Base-by-base conservation (phyloP, 2,113 vertebrate species). In the Microtus oregoni region DNA sequence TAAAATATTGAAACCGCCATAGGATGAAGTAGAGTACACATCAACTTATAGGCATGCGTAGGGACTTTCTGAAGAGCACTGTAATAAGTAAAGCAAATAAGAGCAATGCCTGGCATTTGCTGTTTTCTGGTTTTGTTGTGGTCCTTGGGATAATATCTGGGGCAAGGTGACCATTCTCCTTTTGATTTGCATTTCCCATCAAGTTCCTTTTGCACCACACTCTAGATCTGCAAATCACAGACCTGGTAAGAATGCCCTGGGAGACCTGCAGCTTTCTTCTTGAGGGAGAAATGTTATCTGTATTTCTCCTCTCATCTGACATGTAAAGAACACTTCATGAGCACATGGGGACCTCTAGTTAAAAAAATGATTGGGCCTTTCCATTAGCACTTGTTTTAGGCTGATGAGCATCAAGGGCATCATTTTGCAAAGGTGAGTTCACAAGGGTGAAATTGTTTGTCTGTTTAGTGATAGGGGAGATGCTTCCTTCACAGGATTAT, bases 401-500 rank as follows among this genome's bases (percentile, higher is more conserved):
- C 11, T 76, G 85, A 83, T 3, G 83, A 72, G 68, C 10, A 28
- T 38, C 8, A 22, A 90, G 35, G 13, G 86, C 50, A 86, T 52
- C 26, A 91, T 55, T 50, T 86, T 12, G 20, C 44, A 94, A 96
- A 78, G 41, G 76, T 72, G 78, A 76, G 85, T 92, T 93, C 86
- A 50, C n/a, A 78, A 91, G 38, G 35, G 5, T 72, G 75, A 81
- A 81, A 15, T 81, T 58, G 0, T 85, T 72, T 3, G 22, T 58
- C 65, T 87, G 22, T 93, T 82, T n/a, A 95, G 24, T 88, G n/a
- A 89, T 14, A 93, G 4, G 86, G 55, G 24, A 94, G 44, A 73
- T 86, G 30, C 8, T 90, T 87, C 94, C 94, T 61, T 86, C 38
- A 52, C 35, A 93, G 77, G 4, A 92, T 67, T 13, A 85, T 6